Conservation (phyloP, 2,113 vertebrate species). For the Daubentonia madagascariensis region DNA sequence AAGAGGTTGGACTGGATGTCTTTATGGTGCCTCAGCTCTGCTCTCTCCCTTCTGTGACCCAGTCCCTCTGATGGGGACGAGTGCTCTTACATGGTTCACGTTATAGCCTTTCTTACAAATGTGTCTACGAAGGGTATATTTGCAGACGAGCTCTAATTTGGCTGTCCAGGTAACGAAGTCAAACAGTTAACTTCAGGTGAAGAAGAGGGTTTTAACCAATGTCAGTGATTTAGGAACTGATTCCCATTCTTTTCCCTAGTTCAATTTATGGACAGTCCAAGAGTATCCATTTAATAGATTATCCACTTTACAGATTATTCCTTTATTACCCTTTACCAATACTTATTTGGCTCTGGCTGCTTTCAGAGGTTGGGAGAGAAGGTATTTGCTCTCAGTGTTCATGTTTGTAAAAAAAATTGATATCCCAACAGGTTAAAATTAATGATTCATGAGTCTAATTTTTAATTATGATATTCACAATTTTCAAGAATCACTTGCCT, state of each 20-base stretch:
- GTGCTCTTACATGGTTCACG: not conserved
- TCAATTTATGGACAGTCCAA: not conserved
- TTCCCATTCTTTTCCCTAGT: not conserved
- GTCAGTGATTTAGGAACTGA: not conserved
- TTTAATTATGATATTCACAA: not conserved
- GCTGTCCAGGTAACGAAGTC: not conserved
- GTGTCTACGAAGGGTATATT: not conserved
- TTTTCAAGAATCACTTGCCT: not conserved
- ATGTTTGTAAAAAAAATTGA: not conserved
- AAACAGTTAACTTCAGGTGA: not conserved
- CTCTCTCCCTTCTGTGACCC: not conserved
- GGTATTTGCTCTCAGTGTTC: not conserved
- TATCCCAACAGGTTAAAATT: not conserved
- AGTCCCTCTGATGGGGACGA: not conserved
- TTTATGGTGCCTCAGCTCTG: not conserved
- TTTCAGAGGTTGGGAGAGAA: not conserved
- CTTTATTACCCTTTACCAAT: not conserved
- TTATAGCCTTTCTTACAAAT: not conserved
- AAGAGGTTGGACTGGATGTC: not conserved
- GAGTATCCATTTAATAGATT: not conserved
- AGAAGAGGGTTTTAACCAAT: not conserved
- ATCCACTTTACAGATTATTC: not conserved
- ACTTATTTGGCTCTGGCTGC: not conserved
- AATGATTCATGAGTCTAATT: not conserved
- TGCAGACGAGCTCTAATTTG: not conserved